phyloP scores from a whole-genome alignment of 2,888 invertebrate genomes.

The Campoplex nolae region DNA sequence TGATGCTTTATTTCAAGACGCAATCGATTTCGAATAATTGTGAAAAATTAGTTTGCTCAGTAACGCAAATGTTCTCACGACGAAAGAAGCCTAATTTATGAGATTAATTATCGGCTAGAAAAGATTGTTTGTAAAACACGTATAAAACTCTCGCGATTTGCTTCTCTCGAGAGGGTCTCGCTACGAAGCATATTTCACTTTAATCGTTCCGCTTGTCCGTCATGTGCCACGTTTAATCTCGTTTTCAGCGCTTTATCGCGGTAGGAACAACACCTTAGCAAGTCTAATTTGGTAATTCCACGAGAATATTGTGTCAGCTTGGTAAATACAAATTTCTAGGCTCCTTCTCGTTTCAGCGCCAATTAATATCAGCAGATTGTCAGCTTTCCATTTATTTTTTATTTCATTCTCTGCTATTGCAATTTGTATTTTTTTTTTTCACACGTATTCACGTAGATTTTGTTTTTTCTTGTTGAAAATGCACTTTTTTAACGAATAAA shows the following conservation, averaged over 20 bases:
- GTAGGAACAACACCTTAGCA: conserved; percentile 4
- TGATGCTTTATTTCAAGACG: background rate
- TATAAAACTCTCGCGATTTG: background rate
- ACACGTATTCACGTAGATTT: background rate
- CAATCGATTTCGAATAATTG: background rate
- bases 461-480: background rate
- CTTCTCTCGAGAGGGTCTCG: background rate
- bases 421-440: background rate
- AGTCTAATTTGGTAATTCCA: conserved; percentile 9
- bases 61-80: background rate
- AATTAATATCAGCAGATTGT: background rate
- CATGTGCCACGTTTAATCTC: conserved; percentile 7
- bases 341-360: background rate
- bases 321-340: background rate
- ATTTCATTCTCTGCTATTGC: background rate
- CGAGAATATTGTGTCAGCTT: background rate
- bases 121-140: background rate
- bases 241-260: conserved; percentile 6
- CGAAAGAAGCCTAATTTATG: background rate
- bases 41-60: background rate
- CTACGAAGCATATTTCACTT: background rate
- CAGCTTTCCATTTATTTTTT: background rate
- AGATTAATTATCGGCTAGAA: background rate
- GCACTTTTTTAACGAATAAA: background rate
- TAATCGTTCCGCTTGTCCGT: conserved; percentile 13